Conservation (phyloP, 2,113 vertebrate species). For the Agapornis roseicollis region DNA sequence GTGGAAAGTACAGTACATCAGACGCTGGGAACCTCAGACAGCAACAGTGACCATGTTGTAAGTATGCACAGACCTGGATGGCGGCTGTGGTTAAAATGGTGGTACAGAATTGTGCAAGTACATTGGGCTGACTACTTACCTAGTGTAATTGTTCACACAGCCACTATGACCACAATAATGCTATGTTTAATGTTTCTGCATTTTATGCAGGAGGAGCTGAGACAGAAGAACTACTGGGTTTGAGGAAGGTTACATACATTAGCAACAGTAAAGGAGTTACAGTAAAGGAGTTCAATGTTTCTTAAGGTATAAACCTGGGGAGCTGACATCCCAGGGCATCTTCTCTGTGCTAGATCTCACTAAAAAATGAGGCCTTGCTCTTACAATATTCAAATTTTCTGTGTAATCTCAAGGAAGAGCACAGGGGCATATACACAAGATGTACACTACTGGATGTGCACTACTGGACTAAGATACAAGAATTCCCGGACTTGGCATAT, state of each 20-base stretch:
- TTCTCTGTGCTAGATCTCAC: background rate
- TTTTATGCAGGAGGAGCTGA: background rate
- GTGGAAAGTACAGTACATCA: background rate
- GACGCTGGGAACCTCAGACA: background rate
- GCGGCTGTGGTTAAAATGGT: background rate
- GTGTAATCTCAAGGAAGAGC: background rate
- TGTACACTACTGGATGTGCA: background rate
- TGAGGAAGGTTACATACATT: background rate
- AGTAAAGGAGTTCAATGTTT: background rate
- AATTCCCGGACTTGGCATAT: background rate
- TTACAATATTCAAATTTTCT: background rate
- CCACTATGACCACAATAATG: background rate
- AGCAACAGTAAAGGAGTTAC: background rate
- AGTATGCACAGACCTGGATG: background rate
- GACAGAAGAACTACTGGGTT: background rate
- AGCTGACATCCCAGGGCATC: background rate
- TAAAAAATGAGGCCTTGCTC: background rate
- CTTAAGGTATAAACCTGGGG: background rate
- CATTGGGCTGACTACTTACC: background rate
- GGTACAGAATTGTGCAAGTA: background rate
- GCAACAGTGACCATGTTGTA: accelerated
- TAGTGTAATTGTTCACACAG: background rate
- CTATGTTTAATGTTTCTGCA: background rate
- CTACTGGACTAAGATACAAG: background rate
- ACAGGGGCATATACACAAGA: background rate